Conservation (phyloP, 1,140 invertebrate genomes). For the Oreohelix idahoensis region DNA sequence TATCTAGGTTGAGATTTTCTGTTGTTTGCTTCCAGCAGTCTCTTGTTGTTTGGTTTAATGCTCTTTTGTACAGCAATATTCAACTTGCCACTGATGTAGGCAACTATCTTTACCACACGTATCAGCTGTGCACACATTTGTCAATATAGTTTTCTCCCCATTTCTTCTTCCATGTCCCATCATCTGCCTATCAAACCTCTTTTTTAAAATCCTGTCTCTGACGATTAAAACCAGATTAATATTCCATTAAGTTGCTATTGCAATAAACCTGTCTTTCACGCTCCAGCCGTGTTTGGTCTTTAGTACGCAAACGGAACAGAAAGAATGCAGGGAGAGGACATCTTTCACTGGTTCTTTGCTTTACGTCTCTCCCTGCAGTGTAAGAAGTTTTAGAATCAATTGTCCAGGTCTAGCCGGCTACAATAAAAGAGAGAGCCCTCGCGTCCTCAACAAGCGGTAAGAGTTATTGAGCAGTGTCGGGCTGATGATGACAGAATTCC, state of each 20-base stretch:
- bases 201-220: too few relatives aligned
- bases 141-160: too few relatives aligned
- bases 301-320: background rate
- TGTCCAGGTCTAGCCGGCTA: background rate
- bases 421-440: background rate
- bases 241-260: background rate
- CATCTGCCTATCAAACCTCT: too few relatives aligned
- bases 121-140: too few relatives aligned
- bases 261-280: background rate
- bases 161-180: too few relatives aligned
- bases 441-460: background rate
- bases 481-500: background rate
- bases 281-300: background rate
- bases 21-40: too few relatives aligned
- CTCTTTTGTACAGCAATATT: too few relatives aligned
- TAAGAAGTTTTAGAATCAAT: background rate
- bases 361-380: background rate
- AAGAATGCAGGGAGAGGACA: background rate
- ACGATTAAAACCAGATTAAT: background rate
- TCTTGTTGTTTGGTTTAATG: too few relatives aligned
- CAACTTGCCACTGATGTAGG: too few relatives aligned
- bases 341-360: background rate
- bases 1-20: too few relatives aligned
- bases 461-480: background rate
- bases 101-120: too few relatives aligned